These are phyloP conservation scores for Sorex maritimensis DNA, from an alignment of 2,797 vertebrate species.

Conservation along the genomic window DNA sequence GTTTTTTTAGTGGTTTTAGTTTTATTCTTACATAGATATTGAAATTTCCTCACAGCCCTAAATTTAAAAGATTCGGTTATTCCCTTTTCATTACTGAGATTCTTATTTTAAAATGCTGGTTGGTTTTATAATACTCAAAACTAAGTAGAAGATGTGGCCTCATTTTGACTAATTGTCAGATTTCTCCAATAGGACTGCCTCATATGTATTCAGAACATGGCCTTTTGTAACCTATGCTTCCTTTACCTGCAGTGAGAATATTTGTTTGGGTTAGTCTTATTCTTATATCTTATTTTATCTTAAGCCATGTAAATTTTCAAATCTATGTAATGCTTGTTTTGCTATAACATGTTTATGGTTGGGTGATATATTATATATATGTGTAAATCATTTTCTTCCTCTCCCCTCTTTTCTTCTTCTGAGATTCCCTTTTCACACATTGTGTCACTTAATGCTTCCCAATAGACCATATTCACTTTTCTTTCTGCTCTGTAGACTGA, in stretches of 20 bases:
- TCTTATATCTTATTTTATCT: conserved; percentile 69
- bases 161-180: conserved; percentile 84
- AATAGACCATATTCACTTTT: background rate
- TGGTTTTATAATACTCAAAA: conserved; percentile 83
- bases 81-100: background rate
- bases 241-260: conserved; percentile 79
- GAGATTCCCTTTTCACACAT: background rate
- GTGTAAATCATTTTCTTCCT: background rate
- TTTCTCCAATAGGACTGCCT: conserved; percentile 81
- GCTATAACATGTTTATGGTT: conserved; percentile 70
- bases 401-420: background rate
- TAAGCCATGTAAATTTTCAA: conserved; percentile 81
- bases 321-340: conserved; percentile 77
- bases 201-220: conserved; percentile 84
- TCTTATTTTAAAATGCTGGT: conserved; percentile 81
- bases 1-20: background rate
- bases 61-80: conserved; percentile 48
- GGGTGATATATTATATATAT: conserved; percentile 67
- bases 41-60: conserved; percentile 55
- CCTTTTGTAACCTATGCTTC: conserved; percentile 83
- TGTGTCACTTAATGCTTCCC: background rate
- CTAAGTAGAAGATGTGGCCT: conserved; percentile 82
- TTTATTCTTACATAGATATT: background rate
- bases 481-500: background rate
- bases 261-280: conserved; percentile 73